Evolutionary conservation across 2,888 invertebrate genomes (phyloP).

Genomic region (Eumerus sabulonum): DNA sequence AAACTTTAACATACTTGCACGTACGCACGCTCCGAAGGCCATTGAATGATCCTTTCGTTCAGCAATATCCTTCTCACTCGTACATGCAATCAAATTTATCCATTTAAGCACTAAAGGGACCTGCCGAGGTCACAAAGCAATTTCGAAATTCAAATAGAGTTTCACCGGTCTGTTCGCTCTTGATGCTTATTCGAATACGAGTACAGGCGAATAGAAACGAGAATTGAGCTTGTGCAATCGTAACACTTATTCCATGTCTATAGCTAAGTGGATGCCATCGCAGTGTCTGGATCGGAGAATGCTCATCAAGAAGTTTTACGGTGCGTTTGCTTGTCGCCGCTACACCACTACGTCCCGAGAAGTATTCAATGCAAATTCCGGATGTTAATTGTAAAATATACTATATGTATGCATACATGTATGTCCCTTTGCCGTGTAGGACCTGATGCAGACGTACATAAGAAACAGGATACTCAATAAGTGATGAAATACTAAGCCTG

Average conservation of each 20-base stretch:
- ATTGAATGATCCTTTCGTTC: no score
- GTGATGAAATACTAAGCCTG: slow-evolving; percentile 50
- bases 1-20: background rate
- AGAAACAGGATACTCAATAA: slow-evolving; percentile 27
- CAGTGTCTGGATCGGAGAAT: slow-evolving; percentile 5
- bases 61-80: slow-evolving; percentile 9
- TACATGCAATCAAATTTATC: slow-evolving; percentile 54
- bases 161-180: background rate
- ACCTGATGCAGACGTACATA: background rate
- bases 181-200: no score
- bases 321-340: slow-evolving; percentile 11
- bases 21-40: no score
- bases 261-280: background rate
- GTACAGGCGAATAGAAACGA: no score
- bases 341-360: background rate
- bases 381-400: slow-evolving; percentile 35
- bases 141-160: slow-evolving; percentile 62
- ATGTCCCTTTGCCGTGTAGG: slow-evolving; percentile 4
- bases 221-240: no score
- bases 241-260: no score
- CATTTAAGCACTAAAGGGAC: slow-evolving; percentile 61
- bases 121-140: slow-evolving; percentile 63
- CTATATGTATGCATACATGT: no score
- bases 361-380: slow-evolving; percentile 30
- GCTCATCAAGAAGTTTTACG: slow-evolving; percentile 17